phyloP scores from a whole-genome alignment of 2,797 vertebrate genomes.

The Thamnophis elegans region DNA sequence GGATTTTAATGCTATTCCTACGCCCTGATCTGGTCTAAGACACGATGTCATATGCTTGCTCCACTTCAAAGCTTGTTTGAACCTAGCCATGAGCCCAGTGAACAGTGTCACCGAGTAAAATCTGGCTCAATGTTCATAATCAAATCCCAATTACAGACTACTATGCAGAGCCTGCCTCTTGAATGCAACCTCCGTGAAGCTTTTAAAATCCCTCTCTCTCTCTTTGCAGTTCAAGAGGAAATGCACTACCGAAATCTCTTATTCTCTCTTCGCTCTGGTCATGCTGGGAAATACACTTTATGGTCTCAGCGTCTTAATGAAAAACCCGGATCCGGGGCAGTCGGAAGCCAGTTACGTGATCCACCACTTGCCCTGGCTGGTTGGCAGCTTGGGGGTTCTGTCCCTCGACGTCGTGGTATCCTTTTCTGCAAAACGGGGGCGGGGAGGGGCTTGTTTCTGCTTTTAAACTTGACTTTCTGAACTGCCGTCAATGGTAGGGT shows the following conservation, averaged over 20 bases:
- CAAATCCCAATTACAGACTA: background rate
- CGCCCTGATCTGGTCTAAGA: background rate
- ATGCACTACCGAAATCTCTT: slow-evolving; percentile 88
- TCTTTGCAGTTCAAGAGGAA: slow-evolving; percentile 84
- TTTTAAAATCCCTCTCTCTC: background rate
- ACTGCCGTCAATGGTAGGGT: background rate
- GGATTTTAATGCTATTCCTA: background rate
- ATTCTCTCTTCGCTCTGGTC: slow-evolving; percentile 88
- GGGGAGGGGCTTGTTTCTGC: no score
- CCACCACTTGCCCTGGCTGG: slow-evolving; percentile 93
- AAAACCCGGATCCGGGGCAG: slow-evolving; percentile 84
- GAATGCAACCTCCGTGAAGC: no score
- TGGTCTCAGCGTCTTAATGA: slow-evolving; percentile 87
- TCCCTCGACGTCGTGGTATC: slow-evolving; percentile 86
- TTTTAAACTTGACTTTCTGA: background rate
- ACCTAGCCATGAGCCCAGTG: background rate
- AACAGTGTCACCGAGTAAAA: background rate
- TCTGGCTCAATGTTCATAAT: background rate
- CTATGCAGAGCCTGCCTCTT: background rate
- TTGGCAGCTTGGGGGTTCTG: slow-evolving; percentile 93
- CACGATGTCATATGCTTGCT: background rate
- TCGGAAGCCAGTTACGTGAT: slow-evolving; percentile 80
- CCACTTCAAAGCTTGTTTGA: background rate
- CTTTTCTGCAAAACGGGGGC: slow-evolving; percentile 63
- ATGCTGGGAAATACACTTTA: slow-evolving; percentile 91